Percentiles rank a stretch among this genome's conserved stretches.
Evolutionary conservation across 2,888 invertebrate genomes (phyloP).

Genomic region (Spicauda simplicius): DNA sequence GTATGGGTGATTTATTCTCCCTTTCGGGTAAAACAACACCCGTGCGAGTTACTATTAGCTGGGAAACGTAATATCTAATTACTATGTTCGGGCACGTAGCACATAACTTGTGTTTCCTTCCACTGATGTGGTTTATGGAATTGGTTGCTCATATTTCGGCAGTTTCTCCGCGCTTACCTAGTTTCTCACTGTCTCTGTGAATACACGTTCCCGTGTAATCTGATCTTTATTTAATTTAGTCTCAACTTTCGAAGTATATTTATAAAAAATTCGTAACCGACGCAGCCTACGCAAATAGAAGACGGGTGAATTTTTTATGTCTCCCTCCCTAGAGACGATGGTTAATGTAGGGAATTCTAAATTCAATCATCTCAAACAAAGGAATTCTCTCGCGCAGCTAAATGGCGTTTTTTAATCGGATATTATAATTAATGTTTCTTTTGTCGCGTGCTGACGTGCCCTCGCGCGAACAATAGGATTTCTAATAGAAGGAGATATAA

Average conservation of each 20-base stretch:
- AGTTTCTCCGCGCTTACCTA: constrained; percentile 71
- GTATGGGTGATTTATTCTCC: constrained; percentile 79
- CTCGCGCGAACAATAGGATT: constrained; percentile 83
- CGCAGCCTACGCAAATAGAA: constrained; percentile 54
- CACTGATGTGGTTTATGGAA: constrained; percentile 83
- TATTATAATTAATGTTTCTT: constrained; percentile 86
- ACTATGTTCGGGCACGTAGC: constrained; percentile 82
- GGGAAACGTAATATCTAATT: constrained; percentile 82
- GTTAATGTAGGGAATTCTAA: constrained; percentile 79
- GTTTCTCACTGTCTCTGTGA: constrained; percentile 70
- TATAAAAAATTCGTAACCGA: constrained; percentile 49
- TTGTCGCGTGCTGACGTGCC: constrained; percentile 84
- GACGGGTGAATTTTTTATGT: constrained; percentile 50
- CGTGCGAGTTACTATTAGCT: constrained; percentile 83
- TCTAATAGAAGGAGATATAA: constrained; percentile 83
- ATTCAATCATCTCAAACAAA: constrained; percentile 84
- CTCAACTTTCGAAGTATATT: constrained; percentile 46
- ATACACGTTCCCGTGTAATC: constrained; percentile 68
- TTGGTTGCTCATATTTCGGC: constrained; percentile 83
- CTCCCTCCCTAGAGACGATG: constrained; percentile 61
- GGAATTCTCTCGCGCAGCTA: constrained; percentile 77
- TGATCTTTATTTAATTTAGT: constrained; percentile 53
- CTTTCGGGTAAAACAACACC: constrained; percentile 83
- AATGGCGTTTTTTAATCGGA: constrained; percentile 85
- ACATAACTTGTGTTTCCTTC: constrained; percentile 82